phyloP scores from a whole-genome alignment of 2,888 invertebrate genomes.

The Eristalinus aeneus region DNA sequence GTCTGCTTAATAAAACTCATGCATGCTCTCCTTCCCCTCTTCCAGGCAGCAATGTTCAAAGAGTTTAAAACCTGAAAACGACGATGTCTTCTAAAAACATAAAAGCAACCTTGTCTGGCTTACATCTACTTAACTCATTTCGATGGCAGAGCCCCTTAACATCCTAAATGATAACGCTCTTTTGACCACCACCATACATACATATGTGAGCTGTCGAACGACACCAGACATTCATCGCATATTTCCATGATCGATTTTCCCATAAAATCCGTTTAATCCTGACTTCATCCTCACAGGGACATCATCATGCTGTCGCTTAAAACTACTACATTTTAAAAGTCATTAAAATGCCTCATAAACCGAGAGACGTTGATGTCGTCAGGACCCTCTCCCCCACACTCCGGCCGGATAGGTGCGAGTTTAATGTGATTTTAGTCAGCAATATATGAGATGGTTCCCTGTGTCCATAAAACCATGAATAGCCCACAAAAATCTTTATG shows the following conservation, averaged over 20 bases:
- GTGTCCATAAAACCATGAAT: constrained; percentile 22
- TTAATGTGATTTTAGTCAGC: constrained; percentile 12
- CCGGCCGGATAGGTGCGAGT: not conserved
- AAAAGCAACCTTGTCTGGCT: not conserved
- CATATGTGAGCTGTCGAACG: not conserved
- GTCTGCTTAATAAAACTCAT: too few relatives aligned
- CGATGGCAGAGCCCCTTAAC: not conserved
- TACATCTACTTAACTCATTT: not conserved
- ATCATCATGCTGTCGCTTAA: not conserved
- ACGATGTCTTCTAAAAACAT: not conserved
- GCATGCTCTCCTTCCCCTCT: too few relatives aligned
- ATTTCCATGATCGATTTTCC: not conserved
- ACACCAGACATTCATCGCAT: not conserved
- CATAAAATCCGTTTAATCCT: not conserved
- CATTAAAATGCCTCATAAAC: constrained; percentile 19
- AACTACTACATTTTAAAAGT: constrained; percentile 7
- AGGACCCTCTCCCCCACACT: not conserved
- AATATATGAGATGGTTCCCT: constrained; percentile 15
- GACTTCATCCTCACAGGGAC: not conserved
- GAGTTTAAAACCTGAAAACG: not conserved
- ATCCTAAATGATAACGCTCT: not conserved
- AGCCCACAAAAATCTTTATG: constrained; percentile 30
- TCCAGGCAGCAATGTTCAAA: too few relatives aligned
- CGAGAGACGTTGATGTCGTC: not conserved
- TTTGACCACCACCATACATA: not conserved